These are phyloP conservation scores for Lathamus discolor DNA, from an alignment of 2,113 vertebrate genomes.

Conservation along the genomic window DNA sequence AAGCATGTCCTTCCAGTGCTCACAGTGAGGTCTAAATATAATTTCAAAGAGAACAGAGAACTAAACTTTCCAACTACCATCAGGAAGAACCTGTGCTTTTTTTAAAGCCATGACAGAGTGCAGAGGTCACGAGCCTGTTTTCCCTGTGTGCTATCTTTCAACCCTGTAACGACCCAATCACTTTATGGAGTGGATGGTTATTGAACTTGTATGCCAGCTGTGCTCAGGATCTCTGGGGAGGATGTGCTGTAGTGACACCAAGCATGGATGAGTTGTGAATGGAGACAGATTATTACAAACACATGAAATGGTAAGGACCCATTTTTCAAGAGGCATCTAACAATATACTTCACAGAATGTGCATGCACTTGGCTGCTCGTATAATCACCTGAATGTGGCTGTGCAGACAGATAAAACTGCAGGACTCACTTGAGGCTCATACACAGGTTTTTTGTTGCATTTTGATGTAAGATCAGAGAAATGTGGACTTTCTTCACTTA, in stretches of 20 bases:
- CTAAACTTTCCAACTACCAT: constrained; percentile 17
- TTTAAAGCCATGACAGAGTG: constrained; percentile 41
- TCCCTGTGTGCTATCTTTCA: constrained; percentile 9
- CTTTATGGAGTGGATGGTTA: constrained; percentile 29
- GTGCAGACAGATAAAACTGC: background rate
- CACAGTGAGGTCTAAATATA: constrained; percentile 30
- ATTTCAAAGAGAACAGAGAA: constrained; percentile 40
- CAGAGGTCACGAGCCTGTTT: constrained; percentile 20
- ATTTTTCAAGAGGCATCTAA: background rate
- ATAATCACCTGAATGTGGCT: background rate
- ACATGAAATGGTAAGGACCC: background rate
- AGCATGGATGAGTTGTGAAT: constrained; percentile 41
- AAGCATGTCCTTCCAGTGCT: constrained; percentile 37
- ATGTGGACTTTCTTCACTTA: background rate
- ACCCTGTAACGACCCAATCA: background rate
- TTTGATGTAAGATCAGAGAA: background rate
- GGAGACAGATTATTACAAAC: constrained; percentile 8
- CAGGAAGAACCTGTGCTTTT: constrained; percentile 18
- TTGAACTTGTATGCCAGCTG: constrained; percentile 48
- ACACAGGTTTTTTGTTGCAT: background rate
- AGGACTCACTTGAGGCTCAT: background rate
- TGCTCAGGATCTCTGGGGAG: constrained; percentile 41
- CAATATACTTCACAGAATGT: background rate
- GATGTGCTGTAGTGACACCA: constrained; percentile 29
- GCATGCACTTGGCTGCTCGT: background rate